Percentiles rank a stretch among this genome's conserved stretches.
phyloP scores from a whole-genome alignment of 2,888 invertebrate genomes.

The Blastobasis lacticolella region DNA sequence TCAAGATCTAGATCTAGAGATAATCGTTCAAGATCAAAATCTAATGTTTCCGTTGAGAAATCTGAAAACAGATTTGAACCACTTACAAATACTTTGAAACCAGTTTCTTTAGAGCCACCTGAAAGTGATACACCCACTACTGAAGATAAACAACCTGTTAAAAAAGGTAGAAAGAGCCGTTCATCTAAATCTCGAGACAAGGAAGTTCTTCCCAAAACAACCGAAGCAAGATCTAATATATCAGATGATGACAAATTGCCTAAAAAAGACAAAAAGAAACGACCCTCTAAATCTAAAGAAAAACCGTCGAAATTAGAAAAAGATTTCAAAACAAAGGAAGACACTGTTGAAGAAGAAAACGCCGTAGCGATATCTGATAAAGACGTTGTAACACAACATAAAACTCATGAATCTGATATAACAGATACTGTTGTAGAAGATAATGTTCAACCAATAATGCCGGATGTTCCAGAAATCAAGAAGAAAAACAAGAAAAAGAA shows the following conservation, averaged over 20 bases:
- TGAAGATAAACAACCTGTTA: constrained; percentile 27
- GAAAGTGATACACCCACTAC: constrained; percentile 22
- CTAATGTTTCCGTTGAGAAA: constrained; percentile 33
- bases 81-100: constrained; percentile 36
- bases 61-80: constrained; percentile 54
- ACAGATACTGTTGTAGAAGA: background rate
- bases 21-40: constrained; percentile 38
- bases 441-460: background rate
- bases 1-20: constrained; percentile 72
- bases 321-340: constrained; percentile 9
- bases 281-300: constrained; percentile 41
- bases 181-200: constrained; percentile 57
- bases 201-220: constrained; percentile 34
- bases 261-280: constrained; percentile 55
- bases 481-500: constrained; percentile 53
- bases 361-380: background rate
- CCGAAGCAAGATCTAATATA: constrained; percentile 23
- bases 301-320: constrained; percentile 18
- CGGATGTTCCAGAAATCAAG: constrained; percentile 27
- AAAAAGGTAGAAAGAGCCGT: constrained; percentile 41
- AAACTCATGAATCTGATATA: background rate
- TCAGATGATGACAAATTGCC: constrained; percentile 40
- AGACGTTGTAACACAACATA: background rate
- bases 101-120: constrained; percentile 28
- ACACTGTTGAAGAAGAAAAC: constrained; percentile 12